phyloP scores from a whole-genome alignment of 1,140 invertebrate genomes.

The Coenobita brevimanus region DNA sequence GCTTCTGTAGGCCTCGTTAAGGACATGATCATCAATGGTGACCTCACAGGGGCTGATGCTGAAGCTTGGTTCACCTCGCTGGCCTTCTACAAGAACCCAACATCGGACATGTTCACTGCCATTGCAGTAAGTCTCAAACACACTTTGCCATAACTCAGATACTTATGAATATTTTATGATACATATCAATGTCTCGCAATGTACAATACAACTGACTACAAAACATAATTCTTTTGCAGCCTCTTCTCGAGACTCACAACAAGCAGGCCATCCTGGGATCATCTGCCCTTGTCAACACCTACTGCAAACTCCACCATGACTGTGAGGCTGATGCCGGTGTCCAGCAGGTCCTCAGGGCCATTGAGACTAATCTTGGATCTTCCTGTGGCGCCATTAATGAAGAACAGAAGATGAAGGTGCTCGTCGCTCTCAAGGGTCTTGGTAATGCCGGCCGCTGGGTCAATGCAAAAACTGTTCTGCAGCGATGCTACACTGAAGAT shows the following conservation, averaged over 20 bases:
- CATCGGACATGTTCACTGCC: slow-evolving; percentile 81
- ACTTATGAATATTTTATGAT: no score
- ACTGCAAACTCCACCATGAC: slow-evolving; percentile 72
- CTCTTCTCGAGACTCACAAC: slow-evolving; percentile 75
- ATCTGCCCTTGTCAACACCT: slow-evolving; percentile 74
- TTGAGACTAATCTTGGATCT: slow-evolving; percentile 77
- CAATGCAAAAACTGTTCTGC: slow-evolving; percentile 78
- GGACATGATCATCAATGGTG: slow-evolving; percentile 81
- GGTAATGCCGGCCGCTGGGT: slow-evolving; percentile 84
- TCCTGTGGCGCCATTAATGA: slow-evolving; percentile 77
- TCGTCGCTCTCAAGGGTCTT: slow-evolving; percentile 87
- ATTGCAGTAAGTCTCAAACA: slow-evolving; percentile 77
- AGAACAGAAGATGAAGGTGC: slow-evolving; percentile 81
- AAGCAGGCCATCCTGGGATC: slow-evolving; percentile 74
- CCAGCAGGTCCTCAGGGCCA: slow-evolving; percentile 79
- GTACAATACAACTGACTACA: no score
- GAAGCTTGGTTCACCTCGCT: slow-evolving; percentile 76
- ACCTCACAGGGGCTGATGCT: slow-evolving; percentile 79
- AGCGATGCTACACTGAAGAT: slow-evolving; percentile 80
- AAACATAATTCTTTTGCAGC: slow-evolving; percentile 36
- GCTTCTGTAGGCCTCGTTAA: slow-evolving; percentile 84
- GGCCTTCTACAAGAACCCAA: slow-evolving; percentile 82
- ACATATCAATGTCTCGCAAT: no score
- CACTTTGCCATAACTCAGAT: no score
- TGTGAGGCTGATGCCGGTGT: slow-evolving; percentile 74